A percentile compares a stretch with the other conserved stretches of the same genome.
Evolutionary conservation across 2,113 vertebrate genomes (phyloP).

Genomic region (Catharus fuscescens): DNA sequence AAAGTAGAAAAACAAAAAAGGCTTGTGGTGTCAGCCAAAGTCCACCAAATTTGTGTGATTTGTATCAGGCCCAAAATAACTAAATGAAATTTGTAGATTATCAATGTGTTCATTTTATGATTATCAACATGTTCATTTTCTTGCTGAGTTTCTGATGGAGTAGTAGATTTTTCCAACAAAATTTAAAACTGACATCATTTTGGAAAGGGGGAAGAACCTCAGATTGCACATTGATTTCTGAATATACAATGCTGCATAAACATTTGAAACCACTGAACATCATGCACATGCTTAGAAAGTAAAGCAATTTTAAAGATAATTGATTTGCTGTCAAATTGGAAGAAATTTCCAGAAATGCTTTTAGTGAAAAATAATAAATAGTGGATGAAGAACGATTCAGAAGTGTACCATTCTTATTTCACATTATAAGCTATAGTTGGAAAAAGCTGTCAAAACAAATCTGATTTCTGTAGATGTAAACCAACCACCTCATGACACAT

Average conservation of each 20-base stretch:
- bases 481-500: background rate
- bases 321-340: constrained; percentile 21
- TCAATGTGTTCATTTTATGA: background rate
- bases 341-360: background rate
- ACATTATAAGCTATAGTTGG: background rate
- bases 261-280: background rate
- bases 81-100: background rate
- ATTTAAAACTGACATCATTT: background rate
- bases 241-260: background rate
- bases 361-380: constrained; percentile 33
- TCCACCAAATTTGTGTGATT: background rate
- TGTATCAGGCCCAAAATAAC: background rate
- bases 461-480: constrained; percentile 4
- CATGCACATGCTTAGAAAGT: background rate
- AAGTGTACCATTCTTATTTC: background rate
- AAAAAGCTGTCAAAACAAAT: constrained; percentile 48
- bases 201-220: background rate
- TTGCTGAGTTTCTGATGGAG: background rate
- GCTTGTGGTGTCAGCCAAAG: background rate
- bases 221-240: background rate
- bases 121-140: background rate
- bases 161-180: background rate
- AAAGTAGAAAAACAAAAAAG: background rate
- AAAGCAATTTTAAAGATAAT: background rate
- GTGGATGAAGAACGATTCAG: background rate